Base-by-base conservation (phyloP, 2,888 invertebrate species). In the Sminthurides aquaticus region DNA sequence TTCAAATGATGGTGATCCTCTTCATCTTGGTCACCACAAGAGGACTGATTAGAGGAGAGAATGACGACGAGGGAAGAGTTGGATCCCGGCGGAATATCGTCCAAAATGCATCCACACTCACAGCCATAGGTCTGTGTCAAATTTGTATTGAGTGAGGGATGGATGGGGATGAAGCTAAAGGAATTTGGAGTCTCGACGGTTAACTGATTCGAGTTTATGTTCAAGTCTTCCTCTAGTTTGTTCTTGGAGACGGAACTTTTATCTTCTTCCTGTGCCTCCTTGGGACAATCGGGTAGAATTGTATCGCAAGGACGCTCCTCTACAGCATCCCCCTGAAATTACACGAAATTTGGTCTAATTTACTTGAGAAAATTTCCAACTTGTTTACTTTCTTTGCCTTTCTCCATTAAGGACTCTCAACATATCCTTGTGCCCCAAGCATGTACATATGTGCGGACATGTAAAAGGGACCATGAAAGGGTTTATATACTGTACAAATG, bases 71-170 rank as follows among this genome's bases (percentile, higher is more conserved):
- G 67, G 2, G 72, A 67, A 59, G 68, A 69, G 66, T 74, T 74
- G 59, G 65, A 67, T 24, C 67, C 66, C 2, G 72, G 72, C 20
- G 67, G 66, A 49, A 74, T 64, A 63, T 74, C 71, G 57, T 71
- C 64, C 18, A 74, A 62, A 48, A 71, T 71, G 61, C 74, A 74
- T 1, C 74, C 74, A 55, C 74, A 74, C 49, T 73, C 71, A 54
- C 74, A 74, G 22, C 71, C 74, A 11, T 20, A 27, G 0, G 67
- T 67, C 3, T 49, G 28, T 28, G 29, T 64, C 29, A 64, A 56
- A 48, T 66, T 62, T 49, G 28, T 57, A 57, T 59, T 43, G 29
- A 57, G 58, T 1, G 61, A 60, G 24, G 62, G 62, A 43, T 62
- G 60, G 11, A 65, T 26, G 25, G 59, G 65, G 55, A 62, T 62